Percentiles rank a stretch among this genome's conserved stretches.
phyloP scores from a whole-genome alignment of 2,797 vertebrate species.

The Leptatherina wallacei region DNA sequence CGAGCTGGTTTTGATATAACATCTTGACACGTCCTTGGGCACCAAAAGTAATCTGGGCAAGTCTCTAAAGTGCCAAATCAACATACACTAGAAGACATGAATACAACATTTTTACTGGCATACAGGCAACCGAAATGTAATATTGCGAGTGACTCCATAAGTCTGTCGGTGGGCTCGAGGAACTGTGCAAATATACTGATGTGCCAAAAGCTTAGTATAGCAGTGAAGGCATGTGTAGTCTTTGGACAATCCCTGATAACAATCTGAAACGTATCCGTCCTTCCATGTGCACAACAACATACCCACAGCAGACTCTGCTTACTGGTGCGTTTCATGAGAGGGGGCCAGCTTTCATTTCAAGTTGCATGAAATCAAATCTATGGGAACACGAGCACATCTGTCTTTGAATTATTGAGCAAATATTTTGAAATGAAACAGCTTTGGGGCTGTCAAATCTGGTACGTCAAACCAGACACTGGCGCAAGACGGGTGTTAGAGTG shows the following conservation, averaged over 20 bases:
- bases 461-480: slow-evolving; percentile 55
- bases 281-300: slow-evolving; percentile 66
- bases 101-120: slow-evolving; percentile 75
- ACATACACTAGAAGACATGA: slow-evolving; percentile 59
- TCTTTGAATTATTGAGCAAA: slow-evolving; percentile 79
- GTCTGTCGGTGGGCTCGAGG: slow-evolving; percentile 59
- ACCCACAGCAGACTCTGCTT: slow-evolving; percentile 65
- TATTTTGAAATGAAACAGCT: slow-evolving; percentile 80
- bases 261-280: slow-evolving; percentile 73
- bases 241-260: slow-evolving; percentile 80
- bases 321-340: slow-evolving; percentile 58
- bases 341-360: slow-evolving; percentile 66
- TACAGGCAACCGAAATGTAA: slow-evolving; percentile 59
- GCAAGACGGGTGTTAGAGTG: slow-evolving; percentile 54
- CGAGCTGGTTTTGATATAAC: slow-evolving; percentile 48
- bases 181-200: slow-evolving; percentile 71
- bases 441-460: slow-evolving; percentile 73
- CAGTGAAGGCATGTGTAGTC: slow-evolving; percentile 77
- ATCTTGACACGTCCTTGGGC: slow-evolving; percentile 62
- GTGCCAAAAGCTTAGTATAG: slow-evolving; percentile 71
- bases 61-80: slow-evolving; percentile 63
- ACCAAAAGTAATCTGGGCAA: slow-evolving; percentile 32
- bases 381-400: slow-evolving; percentile 74
- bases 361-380: slow-evolving; percentile 75
- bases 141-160: slow-evolving; percentile 67